Conservation (phyloP, 2,797 vertebrate genomes). For the Pagetopsis macropterus region DNA sequence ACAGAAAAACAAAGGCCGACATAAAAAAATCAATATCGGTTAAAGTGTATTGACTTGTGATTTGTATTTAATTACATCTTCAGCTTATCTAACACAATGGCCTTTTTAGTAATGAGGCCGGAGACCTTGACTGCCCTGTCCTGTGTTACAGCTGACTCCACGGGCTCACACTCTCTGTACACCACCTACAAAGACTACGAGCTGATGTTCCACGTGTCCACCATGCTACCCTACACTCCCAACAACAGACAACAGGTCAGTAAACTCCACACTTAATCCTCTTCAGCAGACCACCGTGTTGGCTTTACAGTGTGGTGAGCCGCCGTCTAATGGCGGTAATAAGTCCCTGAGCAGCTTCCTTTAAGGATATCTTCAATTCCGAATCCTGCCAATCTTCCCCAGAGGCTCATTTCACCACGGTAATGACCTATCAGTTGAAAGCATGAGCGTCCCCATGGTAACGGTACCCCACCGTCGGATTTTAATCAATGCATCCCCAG, state of each 20-base stretch:
- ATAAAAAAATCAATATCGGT: too few species aligned
- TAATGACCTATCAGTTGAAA: constrained; percentile 70
- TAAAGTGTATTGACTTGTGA: not conserved
- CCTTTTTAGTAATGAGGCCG: constrained; percentile 3
- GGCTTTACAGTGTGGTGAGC: constrained; percentile 18
- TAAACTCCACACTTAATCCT: constrained; percentile 8
- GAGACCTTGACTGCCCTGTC: constrained; percentile 26
- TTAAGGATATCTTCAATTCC: constrained; percentile 56
- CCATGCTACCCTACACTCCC: constrained; percentile 95
- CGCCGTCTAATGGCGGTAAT: constrained; percentile 46
- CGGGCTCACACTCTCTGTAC: constrained; percentile 96
- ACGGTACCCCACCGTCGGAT: constrained; percentile 62
- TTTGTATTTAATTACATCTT: constrained; percentile 31
- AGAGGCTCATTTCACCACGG: constrained; percentile 59
- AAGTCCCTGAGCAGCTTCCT: constrained; percentile 59
- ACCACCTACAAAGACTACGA: constrained; percentile 99
- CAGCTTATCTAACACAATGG: constrained; percentile 6
- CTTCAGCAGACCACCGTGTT: constrained; percentile 28
- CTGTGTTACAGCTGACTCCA: constrained; percentile 91
- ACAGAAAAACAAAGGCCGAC: too few species aligned
- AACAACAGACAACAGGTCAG: constrained; percentile 97
- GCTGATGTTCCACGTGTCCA: constrained; percentile 98
- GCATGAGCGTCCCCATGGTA: constrained; percentile 64
- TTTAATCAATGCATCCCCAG: constrained; percentile 71
- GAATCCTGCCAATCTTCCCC: constrained; percentile 61